Evolutionary conservation across 2,797 vertebrate genomes (phyloP).

Genomic region (Decapterus maruadsi): DNA sequence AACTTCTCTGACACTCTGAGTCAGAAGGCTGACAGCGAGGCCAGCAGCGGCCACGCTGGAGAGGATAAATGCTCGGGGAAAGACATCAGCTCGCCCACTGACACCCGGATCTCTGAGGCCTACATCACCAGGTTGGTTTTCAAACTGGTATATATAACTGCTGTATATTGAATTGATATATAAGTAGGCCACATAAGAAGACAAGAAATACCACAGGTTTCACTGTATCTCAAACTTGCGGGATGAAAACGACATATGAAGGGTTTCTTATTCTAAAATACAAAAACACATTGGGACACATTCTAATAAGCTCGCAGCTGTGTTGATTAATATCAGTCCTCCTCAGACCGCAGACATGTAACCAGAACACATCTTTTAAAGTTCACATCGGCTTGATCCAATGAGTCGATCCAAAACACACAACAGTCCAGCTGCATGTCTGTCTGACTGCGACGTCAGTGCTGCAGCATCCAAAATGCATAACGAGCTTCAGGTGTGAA

Average conservation of each 20-base stretch:
- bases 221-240: not conserved
- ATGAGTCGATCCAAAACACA: constrained; percentile 27
- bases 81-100: constrained; percentile 92
- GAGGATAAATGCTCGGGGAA: constrained; percentile 96
- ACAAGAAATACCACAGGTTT: not conserved
- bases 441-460: not conserved
- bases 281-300: constrained; percentile 1
- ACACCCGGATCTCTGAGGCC: constrained; percentile 90
- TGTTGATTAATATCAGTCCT: constrained; percentile 7
- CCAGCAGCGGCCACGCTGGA: constrained; percentile 93
- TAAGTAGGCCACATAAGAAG: not conserved
- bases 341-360: not conserved
- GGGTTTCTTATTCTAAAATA: not conserved
- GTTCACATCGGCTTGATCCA: constrained; percentile 22
- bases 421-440: constrained; percentile 1
- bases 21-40: constrained; percentile 98
- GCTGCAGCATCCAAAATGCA: constrained; percentile 17
- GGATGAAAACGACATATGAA: not conserved
- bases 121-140: constrained; percentile 90
- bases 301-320: not conserved
- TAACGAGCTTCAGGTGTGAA: constrained; percentile 24
- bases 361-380: not conserved
- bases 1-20: constrained; percentile 97
- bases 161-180: not conserved
- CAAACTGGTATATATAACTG: not conserved